These are phyloP conservation scores for Pachyseris speciosa DNA, from an alignment of 64 coral and sea anemone genomes.

Conservation along the genomic window DNA sequence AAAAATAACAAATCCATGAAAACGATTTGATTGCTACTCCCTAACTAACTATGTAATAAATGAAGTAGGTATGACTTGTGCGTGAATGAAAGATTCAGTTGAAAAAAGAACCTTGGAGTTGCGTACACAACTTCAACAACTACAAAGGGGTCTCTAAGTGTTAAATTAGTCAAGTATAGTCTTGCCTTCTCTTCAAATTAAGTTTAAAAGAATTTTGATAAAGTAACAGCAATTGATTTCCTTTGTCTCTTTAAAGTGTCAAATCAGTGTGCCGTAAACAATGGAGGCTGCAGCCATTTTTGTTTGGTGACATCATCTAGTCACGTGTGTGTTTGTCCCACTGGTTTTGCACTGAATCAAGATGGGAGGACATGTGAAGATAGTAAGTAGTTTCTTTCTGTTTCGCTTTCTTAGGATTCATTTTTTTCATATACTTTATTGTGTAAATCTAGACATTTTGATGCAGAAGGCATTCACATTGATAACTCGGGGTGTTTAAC, in stretches of 20 bases:
- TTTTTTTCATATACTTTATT: background rate
- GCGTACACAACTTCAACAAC: background rate
- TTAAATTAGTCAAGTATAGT: background rate
- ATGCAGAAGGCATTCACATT: background rate
- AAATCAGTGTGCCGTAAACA: constrained; percentile 6
- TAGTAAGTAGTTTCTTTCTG: background rate
- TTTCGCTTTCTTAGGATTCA: background rate
- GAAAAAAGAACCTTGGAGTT: background rate
- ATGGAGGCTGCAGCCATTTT: constrained; percentile 77
- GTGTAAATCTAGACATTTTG: background rate
- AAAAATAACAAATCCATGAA: background rate
- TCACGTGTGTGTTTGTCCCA: constrained; percentile 56
- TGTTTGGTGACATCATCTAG: constrained; percentile 65
- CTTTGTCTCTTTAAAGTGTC: background rate
- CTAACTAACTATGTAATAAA: background rate
- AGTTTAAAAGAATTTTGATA: background rate
- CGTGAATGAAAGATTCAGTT: background rate
- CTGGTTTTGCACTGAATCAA: constrained; percentile 38
- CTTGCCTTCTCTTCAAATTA: background rate
- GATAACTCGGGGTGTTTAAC: background rate
- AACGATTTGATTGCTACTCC: background rate
- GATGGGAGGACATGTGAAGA: constrained; percentile 41
- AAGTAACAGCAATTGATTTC: background rate
- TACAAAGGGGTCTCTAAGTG: background rate
- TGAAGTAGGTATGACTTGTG: background rate